A percentile compares a stretch with the other conserved stretches of the same genome.
phyloP scores from a whole-genome alignment of 2,113 vertebrate species.

The Panthera tigris region DNA sequence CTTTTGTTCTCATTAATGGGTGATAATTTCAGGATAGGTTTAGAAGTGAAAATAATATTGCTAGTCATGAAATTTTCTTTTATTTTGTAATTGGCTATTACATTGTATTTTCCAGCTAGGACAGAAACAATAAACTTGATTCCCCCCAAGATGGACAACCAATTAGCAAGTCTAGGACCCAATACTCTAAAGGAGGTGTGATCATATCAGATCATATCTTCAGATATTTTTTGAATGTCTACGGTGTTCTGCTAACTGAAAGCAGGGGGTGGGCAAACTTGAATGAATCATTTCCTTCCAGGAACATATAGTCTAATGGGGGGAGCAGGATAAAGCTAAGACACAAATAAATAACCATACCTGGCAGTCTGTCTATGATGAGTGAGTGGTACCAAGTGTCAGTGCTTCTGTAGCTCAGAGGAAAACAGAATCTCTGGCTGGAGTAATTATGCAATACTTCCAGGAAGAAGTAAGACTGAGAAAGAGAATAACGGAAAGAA shows the following conservation, averaged over 20 bases:
- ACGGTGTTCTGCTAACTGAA: background rate
- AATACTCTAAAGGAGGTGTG: background rate
- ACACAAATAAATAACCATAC: background rate
- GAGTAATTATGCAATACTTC: background rate
- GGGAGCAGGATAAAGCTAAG: background rate
- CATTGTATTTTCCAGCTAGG: background rate
- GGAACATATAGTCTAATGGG: background rate
- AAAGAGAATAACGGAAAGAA: background rate
- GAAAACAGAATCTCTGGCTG: background rate
- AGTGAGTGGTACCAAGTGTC: background rate
- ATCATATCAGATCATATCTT: background rate
- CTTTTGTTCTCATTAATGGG: background rate
- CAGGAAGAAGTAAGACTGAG: background rate
- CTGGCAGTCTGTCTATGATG: background rate
- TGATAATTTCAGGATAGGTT: constrained; percentile 34
- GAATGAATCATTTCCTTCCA: background rate
- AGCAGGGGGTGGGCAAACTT: background rate
- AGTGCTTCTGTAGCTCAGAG: background rate
- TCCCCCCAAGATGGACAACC: background rate
- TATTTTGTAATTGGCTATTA: background rate
- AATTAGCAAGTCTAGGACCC: background rate
- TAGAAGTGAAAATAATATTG: constrained; percentile 40
- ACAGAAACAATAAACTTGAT: background rate
- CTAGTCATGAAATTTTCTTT: background rate
- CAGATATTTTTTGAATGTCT: background rate